Evolutionary conservation across 64 coral and sea anemone species (phyloP).

Genomic region (Trachythela sp.): DNA sequence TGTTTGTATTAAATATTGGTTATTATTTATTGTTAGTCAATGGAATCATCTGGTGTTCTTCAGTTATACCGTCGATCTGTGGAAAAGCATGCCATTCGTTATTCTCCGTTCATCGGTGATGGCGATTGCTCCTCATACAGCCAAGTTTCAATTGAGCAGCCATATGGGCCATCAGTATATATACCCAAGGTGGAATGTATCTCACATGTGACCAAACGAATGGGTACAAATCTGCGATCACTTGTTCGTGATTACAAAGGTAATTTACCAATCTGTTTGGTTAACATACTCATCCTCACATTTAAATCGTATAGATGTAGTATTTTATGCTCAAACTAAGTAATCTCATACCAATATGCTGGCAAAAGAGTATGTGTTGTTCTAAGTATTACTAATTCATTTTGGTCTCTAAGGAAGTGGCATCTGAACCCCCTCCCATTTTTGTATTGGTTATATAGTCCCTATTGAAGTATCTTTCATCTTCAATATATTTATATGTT

Average conservation of each 20-base stretch:
- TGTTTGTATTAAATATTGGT: background rate
- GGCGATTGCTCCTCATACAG: conserved; percentile 35
- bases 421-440: too few relatives aligned
- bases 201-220: conserved; percentile 33
- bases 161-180: conserved; percentile 3
- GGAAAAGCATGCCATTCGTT: conserved; percentile 14
- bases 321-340: too few relatives aligned
- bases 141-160: conserved; percentile 5
- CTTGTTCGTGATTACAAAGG: conserved; percentile 40
- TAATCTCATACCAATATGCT: too few relatives aligned
- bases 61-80: conserved; percentile 7
- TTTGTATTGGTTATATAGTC: too few relatives aligned
- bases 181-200: conserved; percentile 32
- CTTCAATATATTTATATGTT: background rate
- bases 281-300: background rate
- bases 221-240: conserved; percentile 21
- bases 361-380: too few relatives aligned
- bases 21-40: background rate
- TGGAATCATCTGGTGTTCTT: conserved; percentile 43
- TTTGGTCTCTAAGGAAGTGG: too few relatives aligned
- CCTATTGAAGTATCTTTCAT: background rate
- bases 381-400: too few relatives aligned
- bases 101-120: conserved; percentile 39
- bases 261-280: background rate
- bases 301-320: too few relatives aligned